Conservation (phyloP, 2,797 vertebrate genomes). For the Sebastes hubbsi region DNA sequence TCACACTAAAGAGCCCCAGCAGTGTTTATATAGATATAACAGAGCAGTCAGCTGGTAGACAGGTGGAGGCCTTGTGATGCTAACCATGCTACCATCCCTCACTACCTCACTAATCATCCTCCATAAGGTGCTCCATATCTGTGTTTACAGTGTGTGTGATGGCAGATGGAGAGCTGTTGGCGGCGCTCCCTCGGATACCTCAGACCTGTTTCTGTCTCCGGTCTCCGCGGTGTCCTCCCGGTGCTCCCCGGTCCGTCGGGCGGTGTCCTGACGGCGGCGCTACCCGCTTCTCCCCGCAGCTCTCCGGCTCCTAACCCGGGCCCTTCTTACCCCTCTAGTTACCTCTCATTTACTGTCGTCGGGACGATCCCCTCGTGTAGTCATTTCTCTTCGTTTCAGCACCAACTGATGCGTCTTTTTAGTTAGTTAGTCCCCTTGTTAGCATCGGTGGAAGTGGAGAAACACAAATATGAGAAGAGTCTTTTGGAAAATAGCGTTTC, state of each 20-base stretch:
- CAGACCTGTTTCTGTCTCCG: slow-evolving; percentile 64
- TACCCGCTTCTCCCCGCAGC: slow-evolving; percentile 86
- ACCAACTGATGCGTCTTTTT: background rate
- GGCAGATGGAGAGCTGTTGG: slow-evolving; percentile 84
- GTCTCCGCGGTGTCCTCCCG: slow-evolving; percentile 82
- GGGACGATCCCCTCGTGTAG: slow-evolving; percentile 60
- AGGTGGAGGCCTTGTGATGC: slow-evolving; percentile 7
- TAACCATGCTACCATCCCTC: background rate
- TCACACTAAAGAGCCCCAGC: too few species aligned
- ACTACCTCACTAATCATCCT: background rate
- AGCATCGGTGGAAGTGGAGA: background rate
- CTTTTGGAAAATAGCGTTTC: slow-evolving; percentile 40
- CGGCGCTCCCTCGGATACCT: slow-evolving; percentile 82
- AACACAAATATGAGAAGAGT: background rate
- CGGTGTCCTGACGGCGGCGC: slow-evolving; percentile 87
- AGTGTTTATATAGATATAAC: background rate
- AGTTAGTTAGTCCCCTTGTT: background rate
- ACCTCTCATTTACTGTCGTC: slow-evolving; percentile 78
- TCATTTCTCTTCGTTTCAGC: slow-evolving; percentile 24
- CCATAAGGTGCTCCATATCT: slow-evolving; percentile 6
- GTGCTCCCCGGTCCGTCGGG: slow-evolving; percentile 74
- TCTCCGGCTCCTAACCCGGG: slow-evolving; percentile 68
- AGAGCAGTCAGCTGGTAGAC: slow-evolving; percentile 9
- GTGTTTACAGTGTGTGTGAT: slow-evolving; percentile 71
- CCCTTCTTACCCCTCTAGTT: slow-evolving; percentile 79